Evolutionary conservation across 2,113 vertebrate genomes (phyloP), one percentile per base, ranked within the genome.

Genomic region (Casuarius casuarius): DNA sequence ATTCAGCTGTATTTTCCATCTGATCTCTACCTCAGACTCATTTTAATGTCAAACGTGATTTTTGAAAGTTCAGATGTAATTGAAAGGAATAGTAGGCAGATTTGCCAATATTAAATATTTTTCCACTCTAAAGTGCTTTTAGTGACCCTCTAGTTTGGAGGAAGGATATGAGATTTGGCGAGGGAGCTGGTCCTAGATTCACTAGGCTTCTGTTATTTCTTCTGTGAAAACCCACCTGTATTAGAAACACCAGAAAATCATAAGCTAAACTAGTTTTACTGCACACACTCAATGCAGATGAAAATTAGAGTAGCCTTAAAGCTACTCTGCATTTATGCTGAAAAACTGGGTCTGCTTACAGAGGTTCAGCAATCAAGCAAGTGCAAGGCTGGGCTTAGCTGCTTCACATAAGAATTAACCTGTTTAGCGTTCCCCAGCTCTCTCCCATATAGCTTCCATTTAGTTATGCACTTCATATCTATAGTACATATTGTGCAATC

Each of bases 361-460:
- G 79, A 35, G 15, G 56, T 22, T 31, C 46, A 71, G 14, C n/a
- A 63, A 74, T n/a, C 13, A 68, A 59, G 68, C 3, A 74, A 33
- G 29, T 14, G 25, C 11, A 66, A 71, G 40, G 49, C 61, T 71
- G 35, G 19, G 22, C 22, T 4, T 3, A 17, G 17, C 15, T 35
- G 31, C 66, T 38, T 44, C 2, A 5, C 14, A 5, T 23, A 31
- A 0, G 0, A 73, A 76, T 0, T 4, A 28, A 11, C 21, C 59
- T 1, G 4, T 42, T 31, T 48, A 40, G 13, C 44, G 12, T 38
- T 65, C 19, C 40, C 67, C 65, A 0, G 2, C n/a, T 88, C 2
- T 9, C 29, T 85, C 46, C 46, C 7, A 2, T 22, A 20, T 28
- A 48, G 46, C 35, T 1, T 8, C 19, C 4, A 1, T 35, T 81